These are phyloP conservation scores for Dreissena polymorpha DNA, from an alignment of 1,140 invertebrate species.

Conservation along the genomic window DNA sequence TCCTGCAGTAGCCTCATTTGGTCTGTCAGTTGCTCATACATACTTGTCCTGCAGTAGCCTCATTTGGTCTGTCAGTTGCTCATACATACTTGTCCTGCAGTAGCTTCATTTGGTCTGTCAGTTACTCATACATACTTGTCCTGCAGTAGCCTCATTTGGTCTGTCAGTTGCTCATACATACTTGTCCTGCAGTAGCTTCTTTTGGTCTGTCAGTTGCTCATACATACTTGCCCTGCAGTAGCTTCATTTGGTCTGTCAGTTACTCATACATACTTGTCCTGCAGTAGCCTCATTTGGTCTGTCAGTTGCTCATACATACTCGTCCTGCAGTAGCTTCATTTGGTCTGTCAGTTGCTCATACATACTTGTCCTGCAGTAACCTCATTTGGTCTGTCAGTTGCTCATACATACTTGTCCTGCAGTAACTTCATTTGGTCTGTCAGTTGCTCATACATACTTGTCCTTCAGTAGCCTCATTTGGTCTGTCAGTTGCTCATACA, in stretches of 20 bases:
- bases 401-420: too few species aligned
- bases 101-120: conserved; percentile 68
- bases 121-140: too few species aligned
- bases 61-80: conserved; percentile 70
- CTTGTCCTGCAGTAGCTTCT: conserved; percentile 66
- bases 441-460: conserved; percentile 68
- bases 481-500: conserved; percentile 70
- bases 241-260: conserved; percentile 68
- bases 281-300: conserved; percentile 68
- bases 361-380: conserved; percentile 67
- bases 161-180: conserved; percentile 69
- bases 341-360: conserved; percentile 72
- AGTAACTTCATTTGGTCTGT: conserved; percentile 69
- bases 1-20: conserved; percentile 69
- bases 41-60: conserved; percentile 67
- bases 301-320: conserved; percentile 69
- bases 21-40: conserved; percentile 70
- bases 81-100: conserved; percentile 73
- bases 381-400: conserved; percentile 68
- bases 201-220: conserved; percentile 70
- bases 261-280: too few species aligned
- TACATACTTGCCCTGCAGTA: conserved; percentile 70
- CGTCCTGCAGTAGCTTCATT: conserved; percentile 65
- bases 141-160: conserved; percentile 68
- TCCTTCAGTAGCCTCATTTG: conserved; percentile 69